phyloP scores from a whole-genome alignment of 2,888 invertebrate species.

The Orthonychiurus folsomi region DNA sequence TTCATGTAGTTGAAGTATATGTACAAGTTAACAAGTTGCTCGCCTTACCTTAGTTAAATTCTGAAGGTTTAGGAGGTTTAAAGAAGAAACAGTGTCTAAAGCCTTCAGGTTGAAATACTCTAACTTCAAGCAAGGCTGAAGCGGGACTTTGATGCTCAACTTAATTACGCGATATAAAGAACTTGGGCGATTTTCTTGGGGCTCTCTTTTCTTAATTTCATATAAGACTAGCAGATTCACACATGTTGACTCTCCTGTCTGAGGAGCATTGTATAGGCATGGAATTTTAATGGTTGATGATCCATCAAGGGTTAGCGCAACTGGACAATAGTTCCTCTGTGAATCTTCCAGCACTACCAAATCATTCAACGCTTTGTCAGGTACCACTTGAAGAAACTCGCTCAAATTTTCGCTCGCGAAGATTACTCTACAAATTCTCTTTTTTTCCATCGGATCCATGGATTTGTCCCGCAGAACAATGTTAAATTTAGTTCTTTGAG shows the following conservation, averaged over 20 bases:
- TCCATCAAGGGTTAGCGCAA: constrained; percentile 12
- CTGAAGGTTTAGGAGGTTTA: constrained; percentile 29
- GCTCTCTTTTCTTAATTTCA: constrained; percentile 18
- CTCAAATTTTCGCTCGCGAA: constrained; percentile 28
- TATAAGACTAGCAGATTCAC: constrained; percentile 31
- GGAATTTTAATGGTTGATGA: constrained; percentile 19
- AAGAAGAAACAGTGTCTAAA: constrained; percentile 20
- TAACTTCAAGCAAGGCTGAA: constrained; percentile 24
- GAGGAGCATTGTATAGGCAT: constrained; percentile 29
- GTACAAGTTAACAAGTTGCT: too few species aligned
- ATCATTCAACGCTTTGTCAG: constrained; percentile 5
- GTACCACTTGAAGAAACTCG: constrained; percentile 19
- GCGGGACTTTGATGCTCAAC: constrained; percentile 23
- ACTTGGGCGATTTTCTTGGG: background rate
- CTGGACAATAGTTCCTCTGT: constrained; percentile 16
- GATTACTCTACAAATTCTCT: constrained; percentile 20
- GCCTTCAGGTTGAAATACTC: constrained; percentile 32
- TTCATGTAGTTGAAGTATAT: too few species aligned
- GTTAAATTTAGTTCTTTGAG: constrained; percentile 27
- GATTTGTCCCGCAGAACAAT: constrained; percentile 24
- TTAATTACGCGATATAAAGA: constrained; percentile 23
- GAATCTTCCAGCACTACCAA: constrained; percentile 15
- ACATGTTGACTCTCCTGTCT: constrained; percentile 19
- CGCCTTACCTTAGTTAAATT: too few species aligned
- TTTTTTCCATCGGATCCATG: constrained; percentile 12